Percentiles rank a stretch among this genome's conserved stretches.
phyloP scores from a whole-genome alignment of 1,140 invertebrate genomes.

The Oscheius sp. region DNA sequence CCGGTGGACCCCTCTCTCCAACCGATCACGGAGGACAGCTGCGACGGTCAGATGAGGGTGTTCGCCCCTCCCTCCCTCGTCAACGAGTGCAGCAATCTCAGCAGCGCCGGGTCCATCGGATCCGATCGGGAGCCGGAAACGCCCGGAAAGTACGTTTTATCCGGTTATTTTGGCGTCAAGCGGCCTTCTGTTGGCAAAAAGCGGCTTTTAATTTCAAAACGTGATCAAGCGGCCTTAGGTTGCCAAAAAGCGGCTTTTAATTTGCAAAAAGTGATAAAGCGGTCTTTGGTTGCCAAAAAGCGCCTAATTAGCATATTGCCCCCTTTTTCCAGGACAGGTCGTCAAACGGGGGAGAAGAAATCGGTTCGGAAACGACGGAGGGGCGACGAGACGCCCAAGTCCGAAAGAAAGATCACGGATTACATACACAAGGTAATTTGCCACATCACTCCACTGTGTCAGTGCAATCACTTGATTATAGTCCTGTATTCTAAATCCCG shows the following conservation, averaged over 20 bases:
- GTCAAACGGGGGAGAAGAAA: conserved; percentile 21
- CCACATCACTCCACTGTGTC: neutral
- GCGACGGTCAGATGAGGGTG: neutral
- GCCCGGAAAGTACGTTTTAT: conserved; percentile 26
- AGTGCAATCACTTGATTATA: no score
- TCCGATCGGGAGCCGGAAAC: conserved; percentile 40
- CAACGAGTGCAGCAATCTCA: conserved; percentile 34
- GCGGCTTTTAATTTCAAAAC: neutral
- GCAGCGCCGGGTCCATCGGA: conserved; percentile 19
- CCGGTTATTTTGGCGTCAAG: neutral
- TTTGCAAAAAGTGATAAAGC: neutral
- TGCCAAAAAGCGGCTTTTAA: neutral
- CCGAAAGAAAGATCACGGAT: conserved; percentile 34
- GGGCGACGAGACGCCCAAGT: conserved; percentile 26
- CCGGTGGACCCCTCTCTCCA: conserved; percentile 1
- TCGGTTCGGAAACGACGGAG: conserved; percentile 15
- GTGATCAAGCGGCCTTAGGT: neutral
- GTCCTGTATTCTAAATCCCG: no score
- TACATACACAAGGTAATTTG: conserved; percentile 15
- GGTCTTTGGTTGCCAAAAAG: neutral
- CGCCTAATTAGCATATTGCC: neutral
- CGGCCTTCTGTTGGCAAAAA: neutral
- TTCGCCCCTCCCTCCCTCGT: neutral
- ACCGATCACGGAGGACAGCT: conserved; percentile 1
- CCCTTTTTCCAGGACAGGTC: neutral